Evolutionary conservation across 2,888 invertebrate species (phyloP), one percentile per base, ranked within the genome.

Genomic region (Phanerotoma sp.): DNA sequence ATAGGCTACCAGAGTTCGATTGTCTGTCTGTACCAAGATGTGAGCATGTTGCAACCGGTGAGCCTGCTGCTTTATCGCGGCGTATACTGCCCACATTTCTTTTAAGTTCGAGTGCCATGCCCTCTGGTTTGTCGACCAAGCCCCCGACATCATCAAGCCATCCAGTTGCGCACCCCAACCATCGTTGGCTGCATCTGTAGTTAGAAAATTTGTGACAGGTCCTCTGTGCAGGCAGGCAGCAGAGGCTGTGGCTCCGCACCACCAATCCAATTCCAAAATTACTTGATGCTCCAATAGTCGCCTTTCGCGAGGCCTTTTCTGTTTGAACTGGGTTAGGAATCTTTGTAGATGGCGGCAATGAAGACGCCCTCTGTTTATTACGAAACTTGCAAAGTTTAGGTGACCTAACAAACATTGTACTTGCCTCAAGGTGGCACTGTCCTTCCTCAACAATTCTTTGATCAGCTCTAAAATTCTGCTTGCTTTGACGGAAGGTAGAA

Each of bases 361-460:
- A 49, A 62, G 54, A n/a, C 58, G 58, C 16, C 58, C 64, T 53
- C 61, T 56, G 48, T 7, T 42, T 1, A 62, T 40, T 0, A 56
- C 60, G 42, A 63, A 58, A 21, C 55, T 60, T 21, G 63, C 60
- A 38, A 63, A 63, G 13, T 63, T 63, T 6, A 62, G 28, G n/a
- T 42, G 57, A 5, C 58, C 62, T 11, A 64, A 22, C 1, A 64
- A 51, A 15, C 55, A n/a, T 47, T 62, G 58, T 18, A 57, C n/a
- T 16, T 57, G 51, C 28, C 56, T 49, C 7, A 63, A 51, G 5
- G 38, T 16, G 20, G 16, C 15, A 18, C 16, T 38, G 4, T 4
- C 3, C 5, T 38, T 5, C 16, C 10, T 10, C 4, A 7, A 18
- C 4, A 38, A 18, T 18, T 38, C 9, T 11, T 13, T 11, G 15